These are phyloP conservation scores for Frankliniella fusca DNA, from an alignment of 2,888 invertebrate species.

Conservation along the genomic window DNA sequence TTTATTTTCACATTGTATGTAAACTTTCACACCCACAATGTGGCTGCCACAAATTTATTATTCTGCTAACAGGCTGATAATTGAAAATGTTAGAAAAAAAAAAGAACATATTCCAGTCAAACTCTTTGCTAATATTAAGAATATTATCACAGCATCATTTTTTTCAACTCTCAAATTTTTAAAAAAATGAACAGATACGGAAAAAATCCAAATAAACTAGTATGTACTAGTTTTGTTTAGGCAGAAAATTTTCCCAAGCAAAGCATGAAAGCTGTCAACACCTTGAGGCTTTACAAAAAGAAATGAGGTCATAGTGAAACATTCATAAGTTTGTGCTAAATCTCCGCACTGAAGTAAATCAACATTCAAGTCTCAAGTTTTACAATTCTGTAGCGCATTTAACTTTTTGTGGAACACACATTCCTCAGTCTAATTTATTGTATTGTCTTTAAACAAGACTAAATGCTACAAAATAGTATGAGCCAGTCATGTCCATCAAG, in stretches of 20 bases:
- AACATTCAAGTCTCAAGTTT: not conserved
- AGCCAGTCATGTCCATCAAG: conserved; percentile 16
- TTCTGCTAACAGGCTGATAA: not conserved
- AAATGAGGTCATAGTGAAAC: too few relatives aligned
- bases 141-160: conserved; percentile 25
- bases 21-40: conserved; percentile 23
- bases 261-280: not conserved
- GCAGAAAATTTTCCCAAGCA: not conserved
- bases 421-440: conserved; percentile 23
- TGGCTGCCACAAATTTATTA: not conserved
- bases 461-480: conserved; percentile 26
- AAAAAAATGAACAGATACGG: not conserved
- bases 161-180: not conserved
- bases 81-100: not conserved
- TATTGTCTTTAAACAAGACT: conserved; percentile 20
- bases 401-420: conserved; percentile 3
- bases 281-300: not conserved
- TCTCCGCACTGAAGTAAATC: too few relatives aligned
- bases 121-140: not conserved
- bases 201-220: not conserved
- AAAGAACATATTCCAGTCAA: not conserved
- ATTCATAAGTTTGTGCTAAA: too few relatives aligned
- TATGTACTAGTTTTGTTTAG: not conserved
- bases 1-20: conserved; percentile 23
- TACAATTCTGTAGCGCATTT: not conserved